Conservation (phyloP, 2,113 vertebrate genomes). For the Pontoporia blainvillei region DNA sequence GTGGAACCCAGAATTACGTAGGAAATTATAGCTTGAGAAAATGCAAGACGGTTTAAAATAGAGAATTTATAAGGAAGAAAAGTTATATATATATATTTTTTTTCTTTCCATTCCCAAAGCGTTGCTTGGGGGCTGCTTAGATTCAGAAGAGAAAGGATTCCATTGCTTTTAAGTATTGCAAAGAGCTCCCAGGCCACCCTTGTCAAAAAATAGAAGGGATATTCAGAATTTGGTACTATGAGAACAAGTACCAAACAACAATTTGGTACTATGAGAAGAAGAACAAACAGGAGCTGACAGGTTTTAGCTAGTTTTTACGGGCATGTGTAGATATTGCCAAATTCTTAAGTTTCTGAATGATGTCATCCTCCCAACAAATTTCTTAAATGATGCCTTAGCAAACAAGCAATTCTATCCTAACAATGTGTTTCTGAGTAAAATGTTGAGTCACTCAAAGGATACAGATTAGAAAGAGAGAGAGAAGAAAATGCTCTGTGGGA, state of each 20-base stretch:
- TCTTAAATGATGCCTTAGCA: conserved; percentile 22
- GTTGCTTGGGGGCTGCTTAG: neutral
- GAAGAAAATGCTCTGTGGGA: conserved; percentile 34
- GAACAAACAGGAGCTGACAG: neutral
- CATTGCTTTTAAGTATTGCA: neutral
- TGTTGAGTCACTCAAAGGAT: conserved; percentile 68
- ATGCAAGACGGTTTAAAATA: neutral
- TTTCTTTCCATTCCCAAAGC: neutral
- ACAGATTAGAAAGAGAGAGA: conserved; percentile 22
- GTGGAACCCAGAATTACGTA: neutral
- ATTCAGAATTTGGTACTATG: neutral
- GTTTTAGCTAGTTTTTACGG: neutral
- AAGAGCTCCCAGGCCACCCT: neutral
- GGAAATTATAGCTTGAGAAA: conserved; percentile 6
- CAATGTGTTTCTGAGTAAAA: conserved; percentile 66
- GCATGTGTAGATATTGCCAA: conserved; percentile 23
- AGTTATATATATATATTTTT: too few relatives aligned
- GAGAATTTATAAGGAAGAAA: neutral
- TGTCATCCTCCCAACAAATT: conserved; percentile 32
- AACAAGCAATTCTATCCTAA: conserved; percentile 15
- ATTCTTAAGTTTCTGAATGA: conserved; percentile 61
- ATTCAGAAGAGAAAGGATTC: neutral
- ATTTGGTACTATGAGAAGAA: neutral
- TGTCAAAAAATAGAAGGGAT: neutral
- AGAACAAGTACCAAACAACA: neutral